Percentiles rank a stretch among this genome's conserved stretches.
Evolutionary conservation across 2,797 vertebrate species (phyloP).

Genomic region (Chaenodraco wilsoni): DNA sequence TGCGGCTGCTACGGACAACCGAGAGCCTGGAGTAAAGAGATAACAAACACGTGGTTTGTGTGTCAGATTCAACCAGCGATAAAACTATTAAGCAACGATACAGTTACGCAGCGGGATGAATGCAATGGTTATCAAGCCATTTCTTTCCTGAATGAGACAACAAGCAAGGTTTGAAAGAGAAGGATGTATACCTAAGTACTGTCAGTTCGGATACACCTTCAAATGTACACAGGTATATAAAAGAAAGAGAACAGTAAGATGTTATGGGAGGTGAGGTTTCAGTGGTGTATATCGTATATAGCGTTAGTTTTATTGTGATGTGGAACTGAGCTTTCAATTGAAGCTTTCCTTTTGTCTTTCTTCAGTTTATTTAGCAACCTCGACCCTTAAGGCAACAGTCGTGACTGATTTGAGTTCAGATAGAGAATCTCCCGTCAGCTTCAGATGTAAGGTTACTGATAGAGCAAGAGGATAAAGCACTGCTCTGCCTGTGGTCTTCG

Average conservation of each 20-base stretch:
- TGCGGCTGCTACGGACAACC: conserved; percentile 10
- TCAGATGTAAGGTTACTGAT: not conserved
- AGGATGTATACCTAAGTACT: not conserved
- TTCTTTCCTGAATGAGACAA: not conserved
- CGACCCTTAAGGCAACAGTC: not conserved
- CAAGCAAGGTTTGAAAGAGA: not conserved
- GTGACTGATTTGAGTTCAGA: not conserved
- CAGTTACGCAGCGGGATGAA: not conserved
- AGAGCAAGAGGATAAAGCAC: not conserved
- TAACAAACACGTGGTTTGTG: conserved; percentile 32
- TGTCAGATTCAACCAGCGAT: not conserved
- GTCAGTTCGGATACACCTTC: not conserved
- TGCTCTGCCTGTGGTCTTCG: not conserved
- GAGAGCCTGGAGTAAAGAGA: conserved; percentile 42
- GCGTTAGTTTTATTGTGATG: no score
- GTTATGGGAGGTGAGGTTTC: not conserved
- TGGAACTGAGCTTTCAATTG: not conserved
- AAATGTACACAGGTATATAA: not conserved
- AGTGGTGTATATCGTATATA: no score
- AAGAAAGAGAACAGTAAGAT: not conserved
- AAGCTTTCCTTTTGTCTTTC: not conserved
- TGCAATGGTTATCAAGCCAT: no score
- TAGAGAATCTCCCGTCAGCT: not conserved
- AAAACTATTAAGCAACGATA: not conserved
- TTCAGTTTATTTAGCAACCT: not conserved